Percentiles rank a stretch among this genome's conserved stretches.
Conservation (phyloP, 2,113 vertebrate genomes). For the Sinocyclocheilus rhinocerous region DNA sequence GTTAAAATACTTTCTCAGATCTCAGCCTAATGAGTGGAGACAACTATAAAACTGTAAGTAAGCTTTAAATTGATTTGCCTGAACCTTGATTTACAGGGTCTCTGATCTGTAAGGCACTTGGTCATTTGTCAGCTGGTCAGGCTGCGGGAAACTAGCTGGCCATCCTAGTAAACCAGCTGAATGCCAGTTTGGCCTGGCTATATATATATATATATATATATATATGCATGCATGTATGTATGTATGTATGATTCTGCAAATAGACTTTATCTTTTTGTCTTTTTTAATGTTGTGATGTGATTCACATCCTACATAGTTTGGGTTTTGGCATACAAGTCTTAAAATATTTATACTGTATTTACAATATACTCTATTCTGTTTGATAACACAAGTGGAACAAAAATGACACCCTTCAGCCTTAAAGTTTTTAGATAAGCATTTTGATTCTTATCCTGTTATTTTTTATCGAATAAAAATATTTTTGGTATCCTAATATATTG, state of each 20-base stretch:
- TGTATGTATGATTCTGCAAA: neutral
- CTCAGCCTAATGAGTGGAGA: neutral
- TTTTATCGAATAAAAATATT: too few relatives aligned
- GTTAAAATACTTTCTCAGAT: neutral
- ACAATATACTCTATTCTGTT: too few relatives aligned
- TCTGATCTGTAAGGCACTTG: neutral
- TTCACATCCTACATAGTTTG: neutral
- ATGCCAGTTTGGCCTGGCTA: neutral
- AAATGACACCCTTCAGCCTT: too few relatives aligned
- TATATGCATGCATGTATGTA: too few relatives aligned
- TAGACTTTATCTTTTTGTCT: too few relatives aligned
- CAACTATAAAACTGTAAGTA: neutral
- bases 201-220: too few relatives aligned
- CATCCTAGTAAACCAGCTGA: neutral
- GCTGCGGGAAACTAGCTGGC: neutral
- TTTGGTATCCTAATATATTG: too few relatives aligned
- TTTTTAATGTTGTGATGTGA: neutral
- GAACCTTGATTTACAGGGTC: neutral
- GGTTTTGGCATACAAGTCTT: neutral
- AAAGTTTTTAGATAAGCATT: too few relatives aligned
- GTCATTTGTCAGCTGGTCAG: neutral
- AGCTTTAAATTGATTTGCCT: neutral
- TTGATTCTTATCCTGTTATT: too few relatives aligned
- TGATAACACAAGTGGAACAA: too few relatives aligned
- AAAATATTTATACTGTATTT: too few relatives aligned